Conservation (phyloP, 1,140 invertebrate species). For the Brachionus angularis region DNA sequence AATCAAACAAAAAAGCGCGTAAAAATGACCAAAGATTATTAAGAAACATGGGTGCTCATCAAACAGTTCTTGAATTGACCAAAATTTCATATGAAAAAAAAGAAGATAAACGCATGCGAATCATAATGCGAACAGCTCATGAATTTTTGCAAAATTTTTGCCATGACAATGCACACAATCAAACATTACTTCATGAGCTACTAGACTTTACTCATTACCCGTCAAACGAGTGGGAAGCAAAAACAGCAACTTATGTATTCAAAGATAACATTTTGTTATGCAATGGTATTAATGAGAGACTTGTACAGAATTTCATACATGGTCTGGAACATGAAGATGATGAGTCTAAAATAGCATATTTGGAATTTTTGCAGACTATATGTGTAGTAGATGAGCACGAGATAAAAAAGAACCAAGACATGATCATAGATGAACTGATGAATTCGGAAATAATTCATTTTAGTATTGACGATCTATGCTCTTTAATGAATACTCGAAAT, state of each 20-base stretch:
- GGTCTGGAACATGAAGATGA: conserved; percentile 82
- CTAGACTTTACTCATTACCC: conserved; percentile 73
- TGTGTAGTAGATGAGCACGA: conserved; percentile 92
- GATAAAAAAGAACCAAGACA: conserved; percentile 88
- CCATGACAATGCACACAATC: conserved; percentile 91
- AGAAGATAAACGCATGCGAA: conserved; percentile 85
- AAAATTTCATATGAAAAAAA: conserved; percentile 66
- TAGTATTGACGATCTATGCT: conserved; percentile 38
- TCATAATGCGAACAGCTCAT: conserved; percentile 87
- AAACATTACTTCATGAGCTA: conserved; percentile 91
- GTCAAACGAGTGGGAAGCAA: conserved; percentile 66
- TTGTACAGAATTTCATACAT: conserved; percentile 95
- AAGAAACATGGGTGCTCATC: conserved; percentile 92
- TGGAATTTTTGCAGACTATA: conserved; percentile 92
- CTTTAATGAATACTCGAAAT: conserved; percentile 61
- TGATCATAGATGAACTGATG: conserved; percentile 93
- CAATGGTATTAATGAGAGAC: conserved; percentile 88
- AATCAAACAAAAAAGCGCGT: conserved; percentile 67
- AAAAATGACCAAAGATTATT: conserved; percentile 89
- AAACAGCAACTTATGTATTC: conserved; percentile 92
- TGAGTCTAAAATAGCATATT: conserved; percentile 84
- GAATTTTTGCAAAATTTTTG: conserved; percentile 97
- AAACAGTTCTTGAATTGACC: conserved; percentile 86
- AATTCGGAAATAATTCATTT: conserved; percentile 11
- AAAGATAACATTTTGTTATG: conserved; percentile 88